These are phyloP conservation scores for Rhinoraja longicauda DNA, from an alignment of 2,797 vertebrate species.

Conservation along the genomic window DNA sequence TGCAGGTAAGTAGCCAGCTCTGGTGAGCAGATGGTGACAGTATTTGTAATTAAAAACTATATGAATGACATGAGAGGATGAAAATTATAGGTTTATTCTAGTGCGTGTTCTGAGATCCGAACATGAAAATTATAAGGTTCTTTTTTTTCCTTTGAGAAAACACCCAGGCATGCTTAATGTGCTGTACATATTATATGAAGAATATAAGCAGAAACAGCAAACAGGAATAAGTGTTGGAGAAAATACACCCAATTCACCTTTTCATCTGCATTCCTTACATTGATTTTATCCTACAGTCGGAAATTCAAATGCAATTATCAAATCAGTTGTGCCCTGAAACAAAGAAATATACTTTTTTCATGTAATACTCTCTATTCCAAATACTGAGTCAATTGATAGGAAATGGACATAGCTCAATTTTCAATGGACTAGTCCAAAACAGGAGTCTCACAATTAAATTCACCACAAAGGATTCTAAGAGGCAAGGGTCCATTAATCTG, in stretches of 20 bases:
- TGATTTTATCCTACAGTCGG: neutral
- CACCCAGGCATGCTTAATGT: slow-evolving; percentile 11
- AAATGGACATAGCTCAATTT: neutral
- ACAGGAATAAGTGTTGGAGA: slow-evolving; percentile 25
- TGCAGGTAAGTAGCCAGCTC: slow-evolving; percentile 24
- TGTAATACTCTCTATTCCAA: neutral
- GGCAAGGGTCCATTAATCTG: slow-evolving; percentile 68
- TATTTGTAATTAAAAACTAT: slow-evolving; percentile 37
- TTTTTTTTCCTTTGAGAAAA: slow-evolving; percentile 28
- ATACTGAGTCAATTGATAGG: neutral
- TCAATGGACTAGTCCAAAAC: neutral
- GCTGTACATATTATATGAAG: slow-evolving; percentile 16
- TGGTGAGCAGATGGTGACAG: slow-evolving; percentile 33
- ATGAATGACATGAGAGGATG: slow-evolving; percentile 34
- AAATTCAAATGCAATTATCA: slow-evolving; percentile 20
- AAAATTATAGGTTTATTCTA: slow-evolving; percentile 38
- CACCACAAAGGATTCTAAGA: slow-evolving; percentile 62
- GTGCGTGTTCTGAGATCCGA: slow-evolving; percentile 19
- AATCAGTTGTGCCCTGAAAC: slow-evolving; percentile 2
- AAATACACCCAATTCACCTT: neutral
- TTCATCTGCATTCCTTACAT: neutral
- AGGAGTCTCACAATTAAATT: slow-evolving; percentile 9
- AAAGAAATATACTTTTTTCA: neutral
- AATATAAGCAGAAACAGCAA: slow-evolving; percentile 21
- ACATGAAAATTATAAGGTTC: slow-evolving; percentile 37